Evolutionary conservation across 2,888 invertebrate genomes (phyloP).

Genomic region (Sinopyrophorus schimmeli): DNA sequence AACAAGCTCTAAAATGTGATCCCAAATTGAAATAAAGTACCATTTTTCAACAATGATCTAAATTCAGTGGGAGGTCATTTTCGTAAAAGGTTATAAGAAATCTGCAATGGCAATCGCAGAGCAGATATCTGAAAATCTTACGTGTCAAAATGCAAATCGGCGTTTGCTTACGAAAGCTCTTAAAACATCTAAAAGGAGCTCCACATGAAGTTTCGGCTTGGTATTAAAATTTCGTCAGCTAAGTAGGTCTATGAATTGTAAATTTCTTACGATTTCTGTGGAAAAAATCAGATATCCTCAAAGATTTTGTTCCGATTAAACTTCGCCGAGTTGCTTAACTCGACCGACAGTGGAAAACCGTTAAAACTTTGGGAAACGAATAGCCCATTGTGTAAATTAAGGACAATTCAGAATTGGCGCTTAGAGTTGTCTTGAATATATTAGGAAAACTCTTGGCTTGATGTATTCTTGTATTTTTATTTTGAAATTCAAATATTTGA

Average conservation of each 20-base stretch:
- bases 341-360: conserved; percentile 10
- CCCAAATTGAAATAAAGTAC: no score
- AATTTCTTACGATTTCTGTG: conserved; percentile 12
- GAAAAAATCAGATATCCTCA: conserved; percentile 12
- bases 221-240: conserved; percentile 2
- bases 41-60: no score
- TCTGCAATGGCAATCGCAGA: no score
- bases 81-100: no score
- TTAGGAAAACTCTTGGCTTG: conserved; percentile 10
- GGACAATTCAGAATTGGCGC: conserved; percentile 19
- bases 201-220: background rate
- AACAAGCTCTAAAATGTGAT: no score
- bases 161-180: conserved; percentile 7
- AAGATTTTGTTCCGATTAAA: conserved; percentile 14
- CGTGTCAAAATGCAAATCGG: conserved; percentile 9
- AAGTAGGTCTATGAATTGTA: conserved; percentile 15
- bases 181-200: conserved; percentile 1
- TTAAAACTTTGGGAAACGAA: conserved; percentile 14
- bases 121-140: no score
- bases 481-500: no score
- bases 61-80: no score
- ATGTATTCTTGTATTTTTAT: conserved; percentile 10
- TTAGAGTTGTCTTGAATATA: conserved; percentile 19
- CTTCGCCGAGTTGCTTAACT: conserved; percentile 20
- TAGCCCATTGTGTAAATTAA: conserved; percentile 29